phyloP scores from a whole-genome alignment of 1,140 invertebrate species.

The Nasonia longicornis region DNA sequence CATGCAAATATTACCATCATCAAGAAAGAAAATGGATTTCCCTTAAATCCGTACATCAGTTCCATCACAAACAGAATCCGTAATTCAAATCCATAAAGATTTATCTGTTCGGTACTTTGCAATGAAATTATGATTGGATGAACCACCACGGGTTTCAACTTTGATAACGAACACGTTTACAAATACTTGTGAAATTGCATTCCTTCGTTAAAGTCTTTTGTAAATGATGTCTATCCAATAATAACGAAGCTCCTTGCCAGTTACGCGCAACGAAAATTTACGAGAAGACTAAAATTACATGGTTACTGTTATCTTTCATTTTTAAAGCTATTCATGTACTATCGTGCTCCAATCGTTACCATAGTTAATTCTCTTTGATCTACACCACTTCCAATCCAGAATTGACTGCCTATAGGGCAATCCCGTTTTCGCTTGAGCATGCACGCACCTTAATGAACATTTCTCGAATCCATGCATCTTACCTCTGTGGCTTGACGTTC shows the following conservation, averaged over 20 bases:
- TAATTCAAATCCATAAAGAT: background rate
- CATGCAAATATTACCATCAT: background rate
- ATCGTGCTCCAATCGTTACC: background rate
- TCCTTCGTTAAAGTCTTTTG: background rate
- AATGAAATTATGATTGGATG: background rate
- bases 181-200: slow-evolving; percentile 17
- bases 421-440: no score
- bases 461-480: background rate
- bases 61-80: background rate
- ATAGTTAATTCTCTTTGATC: background rate
- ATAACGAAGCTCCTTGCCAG: no score
- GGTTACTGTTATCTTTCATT: background rate
- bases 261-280: background rate
- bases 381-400: background rate
- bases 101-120: background rate
- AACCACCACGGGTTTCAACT: background rate
- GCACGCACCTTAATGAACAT: background rate
- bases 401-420: background rate
- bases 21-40: slow-evolving; percentile 13
- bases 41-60: background rate
- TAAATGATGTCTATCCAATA: no score
- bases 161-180: background rate
- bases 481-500: slow-evolving; percentile 59
- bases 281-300: background rate
- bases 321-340: background rate